A percentile compares a stretch with the other conserved stretches of the same genome.
Evolutionary conservation across 2,888 invertebrate species (phyloP).

Genomic region (Myopa tessellatipennis): DNA sequence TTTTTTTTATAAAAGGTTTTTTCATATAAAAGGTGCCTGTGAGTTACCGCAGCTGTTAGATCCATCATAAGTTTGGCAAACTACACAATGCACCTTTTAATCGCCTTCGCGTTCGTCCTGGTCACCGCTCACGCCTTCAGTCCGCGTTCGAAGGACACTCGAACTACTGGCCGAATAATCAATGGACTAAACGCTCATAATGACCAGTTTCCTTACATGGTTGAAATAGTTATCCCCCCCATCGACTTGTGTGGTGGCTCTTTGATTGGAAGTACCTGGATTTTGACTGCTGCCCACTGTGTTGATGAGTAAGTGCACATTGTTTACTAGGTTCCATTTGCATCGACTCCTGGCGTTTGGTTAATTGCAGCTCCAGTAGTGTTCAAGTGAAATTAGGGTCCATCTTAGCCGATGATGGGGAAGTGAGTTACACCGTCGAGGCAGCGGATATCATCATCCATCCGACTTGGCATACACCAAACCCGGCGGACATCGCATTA

Average conservation of each 20-base stretch:
- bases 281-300: constrained; percentile 11
- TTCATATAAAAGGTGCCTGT: too few relatives aligned
- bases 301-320: not conserved
- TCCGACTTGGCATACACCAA: not conserved
- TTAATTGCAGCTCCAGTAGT: not conserved
- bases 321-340: too few relatives aligned
- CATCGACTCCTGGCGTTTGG: not conserved
- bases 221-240: not conserved
- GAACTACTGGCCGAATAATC: not conserved
- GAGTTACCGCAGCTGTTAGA: too few relatives aligned
- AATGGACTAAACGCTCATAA: not conserved
- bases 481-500: not conserved
- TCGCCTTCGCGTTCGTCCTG: not conserved
- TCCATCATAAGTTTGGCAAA: not conserved
- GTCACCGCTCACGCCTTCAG: not conserved
- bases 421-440: not conserved
- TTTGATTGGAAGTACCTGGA: not conserved
- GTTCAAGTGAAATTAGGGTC: not conserved
- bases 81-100: not conserved
- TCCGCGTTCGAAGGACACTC: not conserved
- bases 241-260: not conserved
- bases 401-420: not conserved
- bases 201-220: constrained; percentile 3
- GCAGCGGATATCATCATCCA: not conserved
- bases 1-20: too few relatives aligned